These are phyloP conservation scores for Rhinolophus sinicus DNA, from an alignment of 2,113 vertebrate genomes.

Conservation along the genomic window DNA sequence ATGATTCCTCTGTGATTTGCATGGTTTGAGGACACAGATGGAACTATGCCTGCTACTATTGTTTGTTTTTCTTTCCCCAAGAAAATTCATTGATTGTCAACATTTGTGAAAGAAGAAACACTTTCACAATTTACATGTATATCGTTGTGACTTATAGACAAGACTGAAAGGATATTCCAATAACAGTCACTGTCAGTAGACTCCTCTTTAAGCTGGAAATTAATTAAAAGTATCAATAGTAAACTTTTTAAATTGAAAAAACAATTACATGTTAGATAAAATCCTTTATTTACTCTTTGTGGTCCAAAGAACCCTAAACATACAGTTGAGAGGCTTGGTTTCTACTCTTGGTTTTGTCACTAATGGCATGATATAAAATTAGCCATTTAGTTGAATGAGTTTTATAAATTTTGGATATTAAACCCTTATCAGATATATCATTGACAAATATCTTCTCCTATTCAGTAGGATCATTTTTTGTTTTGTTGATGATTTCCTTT, in stretches of 20 bases:
- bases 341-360: background rate
- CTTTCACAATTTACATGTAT: background rate
- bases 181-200: background rate
- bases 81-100: background rate
- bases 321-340: background rate
- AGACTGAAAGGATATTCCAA: background rate
- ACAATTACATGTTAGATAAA: background rate
- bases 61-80: background rate
- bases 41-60: background rate
- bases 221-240: background rate
- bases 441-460: too few relatives aligned
- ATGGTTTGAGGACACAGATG: background rate
- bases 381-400: too few relatives aligned
- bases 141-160: background rate
- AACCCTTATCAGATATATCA: too few relatives aligned
- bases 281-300: background rate
- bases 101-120: background rate
- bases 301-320: background rate
- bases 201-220: background rate
- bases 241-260: background rate
- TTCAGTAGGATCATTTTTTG: too few relatives aligned
- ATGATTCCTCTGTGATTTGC: slow-evolving; percentile 1
- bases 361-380: background rate
- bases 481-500: too few relatives aligned
- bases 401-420: too few relatives aligned